These are phyloP conservation scores for Taxidea taxus DNA, from an alignment of 2,113 vertebrate genomes.

Conservation along the genomic window DNA sequence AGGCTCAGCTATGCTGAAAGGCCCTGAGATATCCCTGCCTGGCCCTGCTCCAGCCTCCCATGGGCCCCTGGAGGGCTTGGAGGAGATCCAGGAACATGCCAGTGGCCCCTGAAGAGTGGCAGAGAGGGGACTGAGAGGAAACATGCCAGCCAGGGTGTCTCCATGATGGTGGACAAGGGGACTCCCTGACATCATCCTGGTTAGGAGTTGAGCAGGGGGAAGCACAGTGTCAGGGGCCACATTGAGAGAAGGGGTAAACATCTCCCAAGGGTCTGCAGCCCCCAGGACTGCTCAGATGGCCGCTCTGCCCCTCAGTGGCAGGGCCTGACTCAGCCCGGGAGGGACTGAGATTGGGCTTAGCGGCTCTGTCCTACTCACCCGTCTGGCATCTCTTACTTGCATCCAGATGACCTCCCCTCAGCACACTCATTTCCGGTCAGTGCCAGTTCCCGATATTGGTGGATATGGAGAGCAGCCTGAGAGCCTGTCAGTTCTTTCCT, in stretches of 20 bases:
- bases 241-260: not conserved
- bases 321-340: not conserved
- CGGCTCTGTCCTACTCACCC: not conserved
- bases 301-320: not conserved
- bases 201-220: not conserved
- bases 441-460: not conserved
- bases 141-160: not conserved
- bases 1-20: not conserved
- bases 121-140: not conserved
- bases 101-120: not conserved
- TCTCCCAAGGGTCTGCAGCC: not conserved
- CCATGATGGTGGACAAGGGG: not conserved
- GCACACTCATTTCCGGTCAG: not conserved
- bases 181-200: not conserved
- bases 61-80: not conserved
- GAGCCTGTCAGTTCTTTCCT: not conserved
- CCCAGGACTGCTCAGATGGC: not conserved
- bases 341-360: not conserved
- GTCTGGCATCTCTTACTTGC: not conserved
- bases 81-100: not conserved
- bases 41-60: not conserved
- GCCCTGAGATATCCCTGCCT: not conserved
- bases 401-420: not conserved
- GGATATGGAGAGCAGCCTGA: conserved; percentile 27
- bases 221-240: not conserved